phyloP scores from a whole-genome alignment of 2,888 invertebrate genomes.

The Lepidochitona cinerea region DNA sequence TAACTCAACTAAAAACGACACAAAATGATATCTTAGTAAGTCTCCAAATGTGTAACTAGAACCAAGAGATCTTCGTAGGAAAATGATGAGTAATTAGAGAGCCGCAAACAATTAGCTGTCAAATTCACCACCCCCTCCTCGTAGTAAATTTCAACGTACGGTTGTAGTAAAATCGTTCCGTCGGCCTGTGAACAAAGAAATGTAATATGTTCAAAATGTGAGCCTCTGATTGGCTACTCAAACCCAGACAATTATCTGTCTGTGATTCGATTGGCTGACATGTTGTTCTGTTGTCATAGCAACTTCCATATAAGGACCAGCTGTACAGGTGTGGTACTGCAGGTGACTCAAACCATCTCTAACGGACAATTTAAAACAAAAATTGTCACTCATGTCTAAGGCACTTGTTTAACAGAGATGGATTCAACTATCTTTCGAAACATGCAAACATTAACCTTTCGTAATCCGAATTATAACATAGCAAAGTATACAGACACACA shows the following conservation, averaged over 20 bases:
- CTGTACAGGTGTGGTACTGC: neutral
- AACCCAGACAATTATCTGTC: constrained; percentile 31
- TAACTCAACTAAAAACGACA: neutral
- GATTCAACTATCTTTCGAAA: no score
- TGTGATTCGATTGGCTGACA: constrained; percentile 38
- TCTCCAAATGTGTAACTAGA: no score
- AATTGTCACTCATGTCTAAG: no score
- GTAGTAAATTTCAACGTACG: constrained; percentile 35
- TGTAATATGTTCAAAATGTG: constrained; percentile 51
- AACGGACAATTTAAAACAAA: no score
- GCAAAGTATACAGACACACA: no score
- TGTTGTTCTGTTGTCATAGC: constrained; percentile 42
- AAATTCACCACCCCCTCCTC: neutral
- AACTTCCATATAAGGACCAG: constrained; percentile 38
- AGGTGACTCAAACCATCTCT: no score
- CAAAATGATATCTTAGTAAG: neutral
- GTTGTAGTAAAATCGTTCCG: constrained; percentile 50
- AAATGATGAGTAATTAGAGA: no score
- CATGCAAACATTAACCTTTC: no score
- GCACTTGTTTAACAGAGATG: no score
- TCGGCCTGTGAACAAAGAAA: constrained; percentile 51
- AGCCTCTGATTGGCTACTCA: constrained; percentile 40
- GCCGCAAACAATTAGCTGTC: neutral
- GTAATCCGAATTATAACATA: no score
- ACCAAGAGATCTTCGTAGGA: no score